Base-by-base conservation (phyloP, 2,888 invertebrate genomes). In the Serrognathus titanus region DNA sequence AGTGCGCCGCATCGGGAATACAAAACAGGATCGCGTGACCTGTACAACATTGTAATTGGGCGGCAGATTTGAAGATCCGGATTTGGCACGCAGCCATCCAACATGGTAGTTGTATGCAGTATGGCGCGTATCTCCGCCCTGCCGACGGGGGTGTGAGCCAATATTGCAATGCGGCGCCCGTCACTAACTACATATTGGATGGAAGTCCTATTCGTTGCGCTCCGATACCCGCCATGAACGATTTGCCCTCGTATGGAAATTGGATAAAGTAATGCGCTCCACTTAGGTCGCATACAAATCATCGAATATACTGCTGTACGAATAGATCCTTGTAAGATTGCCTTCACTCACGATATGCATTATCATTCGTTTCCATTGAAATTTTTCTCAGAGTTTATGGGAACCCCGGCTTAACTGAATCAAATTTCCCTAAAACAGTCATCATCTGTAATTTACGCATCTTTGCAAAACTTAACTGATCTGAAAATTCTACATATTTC, bases 141-240 rank as follows among this genome's bases (percentile, higher is more conserved):
- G 62, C 58, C 51, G 54, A 63, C 64, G 66, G 67, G 69, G 68
- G 68, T 69, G 71, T 65, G 63, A 66, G 67, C 69, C 63, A 62
- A 62, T 62, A 62, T 61, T 58, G 61, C 59, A 61, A 59, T 64
- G 59, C 67, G 66, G 66, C 65, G 64, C 65, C 68, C 67, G 67
- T 65, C 66, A 68, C 70, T 69, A 70, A 69, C 69, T 69, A 69
- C 66, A 70, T 71, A 73, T 74, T 71, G 73, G 73, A 71, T 67
- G 68, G 66, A 60, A 66, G 64, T 62, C 66, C 68, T 67, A 73
- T 74, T 72, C 71, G 72, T 68, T 66, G 69, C 67, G 69, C 69
- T 69, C 65, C 59, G 71, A 66, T 71, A 64, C 67, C 64, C 64
- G 66, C 65, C 59, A 59, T 63, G 43, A 65, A 65, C 65, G 66